Evolutionary conservation across 2,113 vertebrate genomes (phyloP), one percentile per base, ranked within the genome.

Genomic region (Pseudorectes ferrugineus): DNA sequence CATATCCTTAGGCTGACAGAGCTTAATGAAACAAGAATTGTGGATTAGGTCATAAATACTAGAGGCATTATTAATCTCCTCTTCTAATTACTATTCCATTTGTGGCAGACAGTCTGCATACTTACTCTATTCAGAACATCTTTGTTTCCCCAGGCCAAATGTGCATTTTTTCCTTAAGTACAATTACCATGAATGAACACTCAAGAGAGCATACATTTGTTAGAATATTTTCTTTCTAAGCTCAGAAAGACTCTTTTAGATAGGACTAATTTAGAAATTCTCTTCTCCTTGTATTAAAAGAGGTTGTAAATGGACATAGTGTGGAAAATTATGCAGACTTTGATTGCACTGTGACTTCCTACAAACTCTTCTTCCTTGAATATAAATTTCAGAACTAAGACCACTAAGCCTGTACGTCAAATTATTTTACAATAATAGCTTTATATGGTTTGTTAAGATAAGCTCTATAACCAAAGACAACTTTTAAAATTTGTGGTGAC

Each of bases 41-140:
- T 46, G 83, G 84, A 96, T 96, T 95, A 97, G 86, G 90, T 97
- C 93, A 93, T 93, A 79, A 95, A 96, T 92, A 85, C 84, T 93
- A 88, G 59, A 91, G 84, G 88, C 94, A 92, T 91, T 96, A 95
- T 92, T 92, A 95, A 85, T 96, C 72, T 92, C 72, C 62, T 87
- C 89, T 93, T 46, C 93, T 91, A 96, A 96, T 96, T 92, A 92
- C 80, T 68, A 85, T 93, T 94, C 95, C 91, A 77, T 46, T 79
- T 92, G 57, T 1, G 9, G 80, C 72, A 92, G 67, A 93, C 71
- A 89, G 95, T 91, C 93, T 96, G 80, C 66, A 92, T 96, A 96
- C 94, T 95, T 93, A 89, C n/a, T 70, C 73, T 95, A 76, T 93
- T 93, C 73, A 94, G 92, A 96, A 89, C 28, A 82, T 77, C 65